Evolutionary conservation across 1,140 invertebrate species (phyloP), one percentile per base, ranked within the genome.

Genomic region (Contarinia nasturtii): DNA sequence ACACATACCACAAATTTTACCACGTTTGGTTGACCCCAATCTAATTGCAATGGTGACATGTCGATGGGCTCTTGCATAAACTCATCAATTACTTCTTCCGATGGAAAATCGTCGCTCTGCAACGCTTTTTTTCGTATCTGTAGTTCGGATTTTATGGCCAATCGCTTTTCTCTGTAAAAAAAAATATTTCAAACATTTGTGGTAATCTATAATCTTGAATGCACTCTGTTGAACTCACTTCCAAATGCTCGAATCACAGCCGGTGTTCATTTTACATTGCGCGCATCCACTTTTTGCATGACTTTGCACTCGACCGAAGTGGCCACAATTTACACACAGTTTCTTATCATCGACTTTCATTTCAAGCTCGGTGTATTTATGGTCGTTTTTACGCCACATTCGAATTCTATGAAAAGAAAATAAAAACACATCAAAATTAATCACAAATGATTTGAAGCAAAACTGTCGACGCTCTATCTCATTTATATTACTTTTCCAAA

Each of bases 21-120:
- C 33, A 84, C 54, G 64, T 79, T 71, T 1, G 83, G 82, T 54
- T 72, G 68, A 21, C 66, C 70, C 77, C 80, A 80, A 47, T 64
- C 61, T 11, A 78, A 63, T 51, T 75, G 56, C 38, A 79, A 56
- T 36, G 56, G 58, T 2, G 69, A 65, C 4, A 73, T 52, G 14
- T 53, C 51, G 18, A 67, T 65, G 51, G 72, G 75, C 3, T 63
- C 61, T 19, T 68, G 57, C 33, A 83, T 63, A 65, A 81, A 88
- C 64, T 88, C 84, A 48, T 79, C 71, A 55, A 87, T 79, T 34
- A 87, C 63, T 55, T 76, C 71, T 52, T 82, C 71, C 48, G 74
- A 74, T 11, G 83, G 82, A 65, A 86, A 86, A 37, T 70, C 65
- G 11, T 68, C 61, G 55, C 72, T 67, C n/a, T 64, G 48, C 18